These are phyloP conservation scores for Ceraclea dissimilis DNA, from an alignment of 2,888 invertebrate genomes.

Conservation along the genomic window DNA sequence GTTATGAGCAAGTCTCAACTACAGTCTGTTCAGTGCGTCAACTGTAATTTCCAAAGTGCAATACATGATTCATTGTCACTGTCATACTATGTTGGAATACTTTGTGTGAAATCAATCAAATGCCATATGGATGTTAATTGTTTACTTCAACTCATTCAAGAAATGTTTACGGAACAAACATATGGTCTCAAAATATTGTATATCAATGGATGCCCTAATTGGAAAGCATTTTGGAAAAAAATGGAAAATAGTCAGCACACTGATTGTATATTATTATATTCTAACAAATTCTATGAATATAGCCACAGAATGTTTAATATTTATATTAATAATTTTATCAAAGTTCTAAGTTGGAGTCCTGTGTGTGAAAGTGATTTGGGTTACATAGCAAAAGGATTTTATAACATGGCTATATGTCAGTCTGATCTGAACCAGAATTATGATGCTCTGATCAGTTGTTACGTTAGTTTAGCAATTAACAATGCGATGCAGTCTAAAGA, in stretches of 20 bases:
- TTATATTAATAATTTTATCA: conserved; percentile 9
- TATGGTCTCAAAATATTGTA: conserved; percentile 8
- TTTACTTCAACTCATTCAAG: neutral
- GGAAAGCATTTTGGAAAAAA: conserved; percentile 16
- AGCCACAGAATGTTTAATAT: conserved; percentile 12
- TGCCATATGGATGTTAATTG: conserved; percentile 8
- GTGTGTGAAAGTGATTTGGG: conserved; percentile 7
- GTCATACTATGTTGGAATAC: conserved; percentile 7
- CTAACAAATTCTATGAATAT: conserved; percentile 5
- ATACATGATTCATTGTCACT: conserved; percentile 20
- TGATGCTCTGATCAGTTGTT: conserved; percentile 19
- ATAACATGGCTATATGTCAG: conserved; percentile 23
- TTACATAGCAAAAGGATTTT: conserved; percentile 19
- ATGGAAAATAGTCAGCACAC: conserved; percentile 18
- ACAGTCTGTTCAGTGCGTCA: conserved; percentile 17
- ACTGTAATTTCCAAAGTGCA: conserved; percentile 18
- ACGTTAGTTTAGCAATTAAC: conserved; percentile 19
- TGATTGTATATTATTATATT: conserved; percentile 19
- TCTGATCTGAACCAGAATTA: conserved; percentile 13
- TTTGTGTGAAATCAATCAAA: conserved; percentile 14
- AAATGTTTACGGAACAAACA: conserved; percentile 13
- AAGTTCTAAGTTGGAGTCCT: conserved; percentile 9
- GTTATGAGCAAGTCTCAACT: conserved; percentile 11
- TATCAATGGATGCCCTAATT: conserved; percentile 19
- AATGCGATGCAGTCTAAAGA: neutral